phyloP scores from a whole-genome alignment of 2,113 vertebrate species.

The Corythoichthys haematopterus region DNA sequence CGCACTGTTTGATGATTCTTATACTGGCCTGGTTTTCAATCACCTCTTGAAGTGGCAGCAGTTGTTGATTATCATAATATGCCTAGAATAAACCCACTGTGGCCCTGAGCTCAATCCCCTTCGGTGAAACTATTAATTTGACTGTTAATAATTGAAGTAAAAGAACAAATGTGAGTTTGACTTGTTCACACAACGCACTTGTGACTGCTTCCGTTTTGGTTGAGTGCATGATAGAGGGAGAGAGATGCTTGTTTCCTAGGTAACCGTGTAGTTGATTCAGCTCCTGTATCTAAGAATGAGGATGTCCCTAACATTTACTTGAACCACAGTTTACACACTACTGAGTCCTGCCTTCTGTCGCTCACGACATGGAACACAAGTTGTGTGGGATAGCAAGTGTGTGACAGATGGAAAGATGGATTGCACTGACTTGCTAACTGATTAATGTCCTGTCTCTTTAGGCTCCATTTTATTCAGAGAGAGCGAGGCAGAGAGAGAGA shows the following conservation, averaged over 20 bases:
- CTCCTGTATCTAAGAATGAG: constrained; percentile 39
- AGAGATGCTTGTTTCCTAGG: constrained; percentile 71
- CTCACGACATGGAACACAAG: background rate
- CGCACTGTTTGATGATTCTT: constrained; percentile 41
- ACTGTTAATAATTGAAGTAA: constrained; percentile 25
- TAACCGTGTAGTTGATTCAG: constrained; percentile 58
- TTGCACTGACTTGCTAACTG: constrained; percentile 25
- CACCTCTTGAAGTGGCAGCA: constrained; percentile 21
- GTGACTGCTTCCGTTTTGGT: constrained; percentile 8
- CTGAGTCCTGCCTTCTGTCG: background rate
- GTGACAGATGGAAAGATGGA: constrained; percentile 21
- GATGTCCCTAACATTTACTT: constrained; percentile 18
- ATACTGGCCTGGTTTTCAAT: constrained; percentile 39
- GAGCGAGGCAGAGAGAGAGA: background rate
- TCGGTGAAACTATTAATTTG: constrained; percentile 16
- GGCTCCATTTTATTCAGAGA: constrained; percentile 8
- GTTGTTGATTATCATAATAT: constrained; percentile 23
- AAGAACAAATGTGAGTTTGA: constrained; percentile 8
- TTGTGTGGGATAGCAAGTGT: constrained; percentile 2
- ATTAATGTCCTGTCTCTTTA: constrained; percentile 30
- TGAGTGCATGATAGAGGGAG: constrained; percentile 9
- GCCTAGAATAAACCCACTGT: background rate
- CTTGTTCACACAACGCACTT: constrained; percentile 3
- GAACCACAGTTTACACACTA: constrained; percentile 14
- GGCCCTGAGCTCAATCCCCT: background rate